A percentile compares a stretch with the other conserved stretches of the same genome.
Conservation (phyloP, 2,797 vertebrate genomes). For the Thunnus albacares region DNA sequence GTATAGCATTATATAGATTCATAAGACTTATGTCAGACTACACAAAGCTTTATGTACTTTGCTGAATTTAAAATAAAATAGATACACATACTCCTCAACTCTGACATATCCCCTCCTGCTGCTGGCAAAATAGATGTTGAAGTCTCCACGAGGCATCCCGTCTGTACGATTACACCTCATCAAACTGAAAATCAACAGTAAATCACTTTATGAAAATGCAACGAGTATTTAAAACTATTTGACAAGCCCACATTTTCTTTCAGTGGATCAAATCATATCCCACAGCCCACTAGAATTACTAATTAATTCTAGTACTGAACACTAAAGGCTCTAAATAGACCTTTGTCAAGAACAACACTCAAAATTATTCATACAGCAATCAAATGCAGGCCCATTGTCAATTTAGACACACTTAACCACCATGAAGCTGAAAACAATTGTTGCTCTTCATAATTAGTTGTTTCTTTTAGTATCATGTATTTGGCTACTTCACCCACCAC, state of each 20-base stretch:
- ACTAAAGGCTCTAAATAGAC: background rate
- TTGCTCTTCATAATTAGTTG: too few species aligned
- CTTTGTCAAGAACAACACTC: background rate
- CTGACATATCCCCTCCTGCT: slow-evolving; percentile 80
- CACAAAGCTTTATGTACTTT: background rate
- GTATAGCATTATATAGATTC: background rate
- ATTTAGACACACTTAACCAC: background rate
- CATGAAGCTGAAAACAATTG: background rate
- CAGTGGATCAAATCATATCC: background rate
- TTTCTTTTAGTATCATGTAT: too few species aligned
- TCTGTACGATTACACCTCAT: slow-evolving; percentile 75
- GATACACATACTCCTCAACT: slow-evolving; percentile 85
- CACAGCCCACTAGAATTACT: background rate
- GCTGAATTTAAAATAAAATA: slow-evolving; percentile 24
- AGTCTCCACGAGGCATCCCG: slow-evolving; percentile 86
- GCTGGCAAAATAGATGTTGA: slow-evolving; percentile 86
- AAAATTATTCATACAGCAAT: background rate
- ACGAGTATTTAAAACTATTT: background rate
- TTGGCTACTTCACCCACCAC: too few species aligned
- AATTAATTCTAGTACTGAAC: background rate
- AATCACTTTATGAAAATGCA: slow-evolving; percentile 24
- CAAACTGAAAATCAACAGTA: slow-evolving; percentile 65
- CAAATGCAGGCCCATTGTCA: background rate
- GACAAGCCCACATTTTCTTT: background rate
- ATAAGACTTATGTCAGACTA: background rate